Percentiles rank a stretch among this genome's conserved stretches.
phyloP scores from a whole-genome alignment of 2,797 vertebrate species.

The Gorsachius magnificus region DNA sequence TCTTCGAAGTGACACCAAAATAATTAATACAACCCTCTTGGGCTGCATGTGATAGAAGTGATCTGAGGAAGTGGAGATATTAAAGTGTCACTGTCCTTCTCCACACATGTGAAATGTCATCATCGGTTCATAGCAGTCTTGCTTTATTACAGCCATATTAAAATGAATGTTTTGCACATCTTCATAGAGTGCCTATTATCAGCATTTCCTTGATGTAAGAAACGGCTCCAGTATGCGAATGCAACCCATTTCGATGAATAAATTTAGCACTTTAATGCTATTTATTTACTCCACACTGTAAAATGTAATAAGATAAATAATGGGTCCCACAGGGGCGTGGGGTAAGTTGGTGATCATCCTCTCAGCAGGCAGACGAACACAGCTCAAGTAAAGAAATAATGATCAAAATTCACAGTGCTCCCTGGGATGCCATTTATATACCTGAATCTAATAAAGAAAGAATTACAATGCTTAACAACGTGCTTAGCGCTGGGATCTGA shows the following conservation, averaged over 20 bases:
- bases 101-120: not conserved
- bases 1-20: not conserved
- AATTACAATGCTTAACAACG: constrained; percentile 51
- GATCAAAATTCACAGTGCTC: constrained; percentile 69
- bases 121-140: constrained; percentile 6
- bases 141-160: constrained; percentile 59
- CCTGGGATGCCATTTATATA: constrained; percentile 60
- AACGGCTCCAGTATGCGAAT: constrained; percentile 22
- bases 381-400: constrained; percentile 68
- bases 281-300: constrained; percentile 75
- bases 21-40: constrained; percentile 23
- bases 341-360: constrained; percentile 71
- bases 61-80: not conserved
- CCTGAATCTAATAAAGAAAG: constrained; percentile 69
- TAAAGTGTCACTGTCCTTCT: not conserved
- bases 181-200: constrained; percentile 60
- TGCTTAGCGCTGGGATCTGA: constrained; percentile 12
- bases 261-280: constrained; percentile 70
- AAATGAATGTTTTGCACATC: constrained; percentile 51
- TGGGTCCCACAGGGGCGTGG: constrained; percentile 40
- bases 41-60: not conserved
- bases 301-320: constrained; percentile 75
- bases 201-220: constrained; percentile 55
- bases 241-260: constrained; percentile 52
- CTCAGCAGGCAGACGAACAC: constrained; percentile 66